A percentile compares a stretch with the other conserved stretches of the same genome.
Conservation (phyloP, 2,113 vertebrate genomes). For the Mus pahari region DNA sequence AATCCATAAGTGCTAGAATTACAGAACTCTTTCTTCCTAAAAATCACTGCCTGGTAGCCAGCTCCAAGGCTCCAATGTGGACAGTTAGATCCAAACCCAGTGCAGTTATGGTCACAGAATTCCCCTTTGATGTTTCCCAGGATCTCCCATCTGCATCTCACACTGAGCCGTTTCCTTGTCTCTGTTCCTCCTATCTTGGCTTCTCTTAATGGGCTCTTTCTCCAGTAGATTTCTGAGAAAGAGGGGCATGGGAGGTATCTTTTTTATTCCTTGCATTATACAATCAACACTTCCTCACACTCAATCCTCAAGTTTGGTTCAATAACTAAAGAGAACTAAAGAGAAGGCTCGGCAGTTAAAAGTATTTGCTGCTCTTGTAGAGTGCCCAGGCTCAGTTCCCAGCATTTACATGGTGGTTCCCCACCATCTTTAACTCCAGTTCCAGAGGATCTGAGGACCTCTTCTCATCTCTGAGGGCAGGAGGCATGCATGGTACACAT, state of each 20-base stretch:
- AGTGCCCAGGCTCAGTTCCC: background rate
- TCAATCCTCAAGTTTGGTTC: conserved; percentile 25
- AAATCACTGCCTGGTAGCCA: background rate
- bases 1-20: background rate
- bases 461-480: background rate
- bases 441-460: background rate
- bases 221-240: conserved; percentile 31
- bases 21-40: background rate
- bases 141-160: background rate
- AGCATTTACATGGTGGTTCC: background rate
- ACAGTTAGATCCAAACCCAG: background rate
- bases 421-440: background rate
- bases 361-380: background rate
- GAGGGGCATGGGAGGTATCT: background rate
- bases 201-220: conserved; percentile 42
- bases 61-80: conserved; percentile 7
- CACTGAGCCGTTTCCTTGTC: background rate
- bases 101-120: background rate
- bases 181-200: conserved; percentile 29
- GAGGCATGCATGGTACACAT: background rate
- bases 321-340: no score
- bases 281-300: conserved; percentile 28
- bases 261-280: background rate
- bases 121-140: conserved; percentile 27
- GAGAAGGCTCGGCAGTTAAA: background rate